Evolutionary conservation across 2,888 invertebrate genomes (phyloP).

Genomic region (Apotomis turbidana): DNA sequence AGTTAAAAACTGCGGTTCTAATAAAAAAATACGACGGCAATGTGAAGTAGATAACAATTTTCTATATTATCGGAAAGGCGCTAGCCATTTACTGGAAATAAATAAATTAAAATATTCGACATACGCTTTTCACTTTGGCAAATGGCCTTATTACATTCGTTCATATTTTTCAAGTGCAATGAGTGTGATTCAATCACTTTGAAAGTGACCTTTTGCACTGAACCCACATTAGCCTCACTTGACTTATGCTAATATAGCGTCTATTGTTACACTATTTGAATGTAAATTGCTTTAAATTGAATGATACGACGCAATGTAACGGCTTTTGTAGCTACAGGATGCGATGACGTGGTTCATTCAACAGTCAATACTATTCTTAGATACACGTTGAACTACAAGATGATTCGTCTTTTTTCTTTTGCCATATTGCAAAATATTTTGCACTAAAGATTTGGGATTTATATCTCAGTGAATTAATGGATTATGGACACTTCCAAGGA

Average conservation of each 20-base stretch:
- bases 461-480: neutral
- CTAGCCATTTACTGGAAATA: too few relatives aligned
- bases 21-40: too few relatives aligned
- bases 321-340: neutral
- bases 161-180: neutral
- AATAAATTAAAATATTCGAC: too few relatives aligned
- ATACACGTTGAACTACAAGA: too few relatives aligned
- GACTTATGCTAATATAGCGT: slow-evolving; percentile 49
- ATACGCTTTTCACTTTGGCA: too few relatives aligned
- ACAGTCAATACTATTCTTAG: too few relatives aligned
- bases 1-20: too few relatives aligned
- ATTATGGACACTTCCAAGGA: neutral
- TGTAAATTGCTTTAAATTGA: slow-evolving; percentile 34
- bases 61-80: too few relatives aligned
- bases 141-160: too few relatives aligned
- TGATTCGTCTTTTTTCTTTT: neutral
- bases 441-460: neutral
- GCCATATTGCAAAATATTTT: neutral
- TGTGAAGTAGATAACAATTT: too few relatives aligned
- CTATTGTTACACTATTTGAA: slow-evolving; percentile 33
- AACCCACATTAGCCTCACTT: slow-evolving; percentile 46
- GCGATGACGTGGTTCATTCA: slow-evolving; percentile 1
- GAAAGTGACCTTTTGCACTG: slow-evolving; percentile 26
- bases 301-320: slow-evolving; percentile 16
- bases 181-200: slow-evolving; percentile 18